Conservation (phyloP, 1,140 invertebrate species). For the Paralvinella palmiformis region DNA sequence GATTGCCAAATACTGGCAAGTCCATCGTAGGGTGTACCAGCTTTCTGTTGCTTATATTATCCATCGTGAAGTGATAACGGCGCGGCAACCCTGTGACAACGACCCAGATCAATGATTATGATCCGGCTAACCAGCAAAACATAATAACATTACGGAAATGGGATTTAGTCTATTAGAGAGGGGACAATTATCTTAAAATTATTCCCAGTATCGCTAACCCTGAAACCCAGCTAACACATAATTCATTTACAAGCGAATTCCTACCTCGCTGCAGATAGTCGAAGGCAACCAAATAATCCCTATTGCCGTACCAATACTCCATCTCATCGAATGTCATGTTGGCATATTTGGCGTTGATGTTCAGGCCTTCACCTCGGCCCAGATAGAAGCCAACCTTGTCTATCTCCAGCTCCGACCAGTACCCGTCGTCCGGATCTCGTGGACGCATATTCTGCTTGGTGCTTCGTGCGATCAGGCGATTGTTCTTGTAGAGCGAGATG, state of each 20-base stretch:
- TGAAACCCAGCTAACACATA: not conserved
- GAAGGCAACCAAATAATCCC: constrained; percentile 23
- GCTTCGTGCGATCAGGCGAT: constrained; percentile 24
- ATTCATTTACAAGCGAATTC: not conserved
- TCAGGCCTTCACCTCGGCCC: constrained; percentile 12
- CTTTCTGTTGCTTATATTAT: constrained; percentile 25
- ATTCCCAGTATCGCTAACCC: not conserved
- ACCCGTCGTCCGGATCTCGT: constrained; percentile 13
- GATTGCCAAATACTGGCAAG: constrained; percentile 26
- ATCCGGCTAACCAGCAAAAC: not conserved
- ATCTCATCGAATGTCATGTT: constrained; percentile 40
- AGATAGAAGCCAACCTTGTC: constrained; percentile 24
- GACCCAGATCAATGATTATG: not conserved
- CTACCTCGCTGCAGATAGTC: constrained; percentile 23
- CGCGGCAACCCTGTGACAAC: constrained; percentile 33
- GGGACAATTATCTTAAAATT: too few species aligned
- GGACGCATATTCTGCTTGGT: not conserved
- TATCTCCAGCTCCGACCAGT: constrained; percentile 14
- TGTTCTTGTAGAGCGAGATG: constrained; percentile 34
- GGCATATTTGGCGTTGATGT: constrained; percentile 17
- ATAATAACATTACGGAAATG: not conserved
- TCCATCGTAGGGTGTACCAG: constrained; percentile 27
- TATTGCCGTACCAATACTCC: constrained; percentile 40
- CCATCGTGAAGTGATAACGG: constrained; percentile 35
- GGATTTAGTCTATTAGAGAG: not conserved